phyloP scores from a whole-genome alignment of 1,140 invertebrate genomes.

The Globodera rostochiensis region DNA sequence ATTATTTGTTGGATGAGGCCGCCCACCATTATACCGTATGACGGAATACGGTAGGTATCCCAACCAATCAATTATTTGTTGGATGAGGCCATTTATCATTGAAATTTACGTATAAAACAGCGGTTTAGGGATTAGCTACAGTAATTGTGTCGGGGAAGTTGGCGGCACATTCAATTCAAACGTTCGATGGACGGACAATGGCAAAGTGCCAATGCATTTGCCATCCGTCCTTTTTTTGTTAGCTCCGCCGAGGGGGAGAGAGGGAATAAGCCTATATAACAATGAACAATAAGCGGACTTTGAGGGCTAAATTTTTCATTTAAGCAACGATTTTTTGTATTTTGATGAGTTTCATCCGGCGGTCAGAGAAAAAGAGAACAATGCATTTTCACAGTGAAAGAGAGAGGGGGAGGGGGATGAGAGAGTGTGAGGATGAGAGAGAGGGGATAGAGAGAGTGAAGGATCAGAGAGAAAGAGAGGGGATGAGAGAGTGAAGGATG shows the following conservation, averaged over 20 bases:
- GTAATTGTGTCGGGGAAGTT: neutral
- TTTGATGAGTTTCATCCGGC: neutral
- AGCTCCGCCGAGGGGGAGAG: too few species aligned
- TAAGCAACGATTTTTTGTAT: neutral
- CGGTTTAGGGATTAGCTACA: neutral
- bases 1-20: too few species aligned
- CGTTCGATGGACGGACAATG: neutral
- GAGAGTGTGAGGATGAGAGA: neutral
- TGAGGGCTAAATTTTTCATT: neutral
- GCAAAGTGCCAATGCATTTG: neutral
- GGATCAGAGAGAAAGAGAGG: neutral
- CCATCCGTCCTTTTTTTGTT: neutral
- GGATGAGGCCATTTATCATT: neutral
- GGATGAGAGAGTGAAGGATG: neutral
- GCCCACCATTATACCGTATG: too few species aligned
- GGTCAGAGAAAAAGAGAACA: neutral
- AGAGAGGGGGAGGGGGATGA: neutral
- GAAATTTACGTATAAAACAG: conserved; percentile 1
- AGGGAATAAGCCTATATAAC: neutral
- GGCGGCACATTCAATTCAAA: neutral
- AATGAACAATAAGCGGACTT: neutral
- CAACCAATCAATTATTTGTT: too few species aligned
- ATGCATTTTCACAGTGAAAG: neutral
- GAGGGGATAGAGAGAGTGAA: too few species aligned
- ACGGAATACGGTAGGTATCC: too few species aligned